Percentiles rank a stretch among this genome's conserved stretches.
These are phyloP conservation scores for Chondrilla cf. caribensis DNA, from an alignment of 37 sponge, comb jelly and placozoan species.

Conservation along the genomic window DNA sequence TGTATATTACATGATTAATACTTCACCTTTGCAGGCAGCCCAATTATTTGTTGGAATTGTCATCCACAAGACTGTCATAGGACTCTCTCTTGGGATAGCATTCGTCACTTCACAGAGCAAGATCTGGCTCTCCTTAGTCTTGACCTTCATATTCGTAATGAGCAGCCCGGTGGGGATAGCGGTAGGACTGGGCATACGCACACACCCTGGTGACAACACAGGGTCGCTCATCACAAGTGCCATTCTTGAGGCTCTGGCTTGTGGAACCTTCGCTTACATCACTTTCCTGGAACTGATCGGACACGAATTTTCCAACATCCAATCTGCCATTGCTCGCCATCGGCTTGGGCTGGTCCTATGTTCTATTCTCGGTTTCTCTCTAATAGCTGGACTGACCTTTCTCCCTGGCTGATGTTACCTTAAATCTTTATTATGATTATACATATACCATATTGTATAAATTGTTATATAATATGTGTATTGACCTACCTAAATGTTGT, in stretches of 20 bases:
- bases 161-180: conserved; percentile 23
- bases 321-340: background rate
- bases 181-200: conserved; percentile 7
- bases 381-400: conserved; percentile 8
- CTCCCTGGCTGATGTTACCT: background rate
- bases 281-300: conserved; percentile 34
- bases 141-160: background rate
- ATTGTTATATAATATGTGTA: too few species aligned
- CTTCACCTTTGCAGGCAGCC: background rate
- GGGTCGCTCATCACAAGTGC: background rate
- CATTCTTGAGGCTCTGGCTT: conserved; percentile 23
- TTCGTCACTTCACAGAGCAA: conserved; percentile 2
- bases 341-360: background rate
- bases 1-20: too few species aligned
- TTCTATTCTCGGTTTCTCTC: background rate
- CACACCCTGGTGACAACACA: background rate
- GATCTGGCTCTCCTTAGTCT: background rate
- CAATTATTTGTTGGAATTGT: conserved; percentile 19
- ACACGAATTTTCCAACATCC: conserved; percentile 21
- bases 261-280: conserved; percentile 30
- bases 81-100: conserved; percentile 26
- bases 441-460: too few species aligned
- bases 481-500: too few species aligned
- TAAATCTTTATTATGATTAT: background rate
- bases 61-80: conserved; percentile 32